Conservation (phyloP, 2,888 invertebrate species). For the Cenopis cana region DNA sequence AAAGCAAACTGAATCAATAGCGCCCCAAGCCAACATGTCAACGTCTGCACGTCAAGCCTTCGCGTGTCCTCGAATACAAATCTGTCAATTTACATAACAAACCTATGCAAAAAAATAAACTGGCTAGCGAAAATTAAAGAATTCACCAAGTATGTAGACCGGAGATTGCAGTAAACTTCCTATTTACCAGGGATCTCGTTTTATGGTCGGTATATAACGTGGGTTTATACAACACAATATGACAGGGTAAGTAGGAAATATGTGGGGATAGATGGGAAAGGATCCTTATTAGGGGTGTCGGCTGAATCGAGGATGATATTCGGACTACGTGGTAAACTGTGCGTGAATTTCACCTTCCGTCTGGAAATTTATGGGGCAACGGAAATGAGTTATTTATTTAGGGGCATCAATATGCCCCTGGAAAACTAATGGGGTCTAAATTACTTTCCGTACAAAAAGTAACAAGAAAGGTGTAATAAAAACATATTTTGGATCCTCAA, state of each 20-base stretch:
- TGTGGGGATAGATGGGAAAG: constrained; percentile 53
- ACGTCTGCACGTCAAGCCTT: constrained; percentile 37
- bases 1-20: constrained; percentile 38
- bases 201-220: constrained; percentile 38
- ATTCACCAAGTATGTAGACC: constrained; percentile 6
- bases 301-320: constrained; percentile 50
- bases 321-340: constrained; percentile 49
- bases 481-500: no score
- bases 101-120: constrained; percentile 37
- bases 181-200: neutral
- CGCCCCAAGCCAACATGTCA: constrained; percentile 31
- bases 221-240: constrained; percentile 51
- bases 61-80: constrained; percentile 40
- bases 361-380: constrained; percentile 32
- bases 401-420: neutral
- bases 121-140: constrained; percentile 32
- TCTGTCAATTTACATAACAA: constrained; percentile 47
- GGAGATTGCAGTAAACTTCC: neutral
- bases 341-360: constrained; percentile 45
- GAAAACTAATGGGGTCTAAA: neutral
- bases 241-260: constrained; percentile 59
- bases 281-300: constrained; percentile 56
- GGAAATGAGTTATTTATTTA: constrained; percentile 38
- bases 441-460: no score
- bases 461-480: no score